Base-by-base conservation (phyloP, 1,140 invertebrate genomes). In the Heliothis subflexa region DNA sequence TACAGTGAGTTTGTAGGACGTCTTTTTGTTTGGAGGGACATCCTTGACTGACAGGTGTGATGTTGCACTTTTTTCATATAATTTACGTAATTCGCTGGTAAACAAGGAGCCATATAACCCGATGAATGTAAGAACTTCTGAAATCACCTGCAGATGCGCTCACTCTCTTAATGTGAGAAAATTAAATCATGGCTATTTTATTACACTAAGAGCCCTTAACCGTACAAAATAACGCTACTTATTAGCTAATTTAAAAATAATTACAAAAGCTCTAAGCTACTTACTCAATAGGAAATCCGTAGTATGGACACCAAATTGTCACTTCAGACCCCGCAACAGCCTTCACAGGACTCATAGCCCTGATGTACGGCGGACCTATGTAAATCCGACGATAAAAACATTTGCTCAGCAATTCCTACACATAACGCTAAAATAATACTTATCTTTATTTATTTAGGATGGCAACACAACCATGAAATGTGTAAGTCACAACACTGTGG, bases 231-330 rank as follows among this genome's bases (percentile, higher is more conserved):
- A 40, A 40, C 33, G 33, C 33, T 5, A 5, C 3, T 40, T 40
- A 9, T 40, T 9, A 40, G 33, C 33, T 40, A 40, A 40, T 40
- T 40, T 40, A 40, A 7, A 40, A 40, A 9, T 40, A 40, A 40
- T 7, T 40, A 9, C 5, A 40, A 7, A 7, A 40, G 33, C 0
- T 40, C 3, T 40, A 40, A 40, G 0, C 28, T 79, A 85, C 91
- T 90, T 83, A 95, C 94, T 94, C 96, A 80, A 98, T 96, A 18
- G 98, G 98, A 94, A 97, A 98, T 55, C 98, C 98, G 25, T 97
- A 97, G 81, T 98, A 98, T 77, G 98, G 98, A 94, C 98, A 99
- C 81, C 96, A 96, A 54, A 99, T 95, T 70, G 96, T 96, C 50
- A 97, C 95, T 87, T 97, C 96, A 74, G 97, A 95, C 28, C 97